These are phyloP conservation scores for Urocitellus parryii DNA, from an alignment of 2,113 vertebrate species.

Conservation along the genomic window DNA sequence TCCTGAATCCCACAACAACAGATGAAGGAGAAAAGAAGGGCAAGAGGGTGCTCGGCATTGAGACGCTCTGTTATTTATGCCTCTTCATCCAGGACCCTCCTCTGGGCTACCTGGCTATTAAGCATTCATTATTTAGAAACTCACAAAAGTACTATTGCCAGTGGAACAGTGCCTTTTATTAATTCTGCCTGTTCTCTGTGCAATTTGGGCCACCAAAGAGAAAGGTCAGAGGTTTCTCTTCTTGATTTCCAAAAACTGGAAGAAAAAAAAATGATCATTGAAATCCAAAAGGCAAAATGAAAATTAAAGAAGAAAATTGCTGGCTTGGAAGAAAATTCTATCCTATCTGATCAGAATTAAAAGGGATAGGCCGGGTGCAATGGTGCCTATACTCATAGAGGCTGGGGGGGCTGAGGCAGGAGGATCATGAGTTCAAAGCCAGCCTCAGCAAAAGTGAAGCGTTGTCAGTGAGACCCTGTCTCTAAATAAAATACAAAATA, in stretches of 20 bases:
- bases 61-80: background rate
- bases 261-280: background rate
- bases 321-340: conserved; percentile 10
- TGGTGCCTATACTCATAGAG: no score
- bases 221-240: background rate
- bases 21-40: background rate
- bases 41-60: background rate
- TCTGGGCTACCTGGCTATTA: conserved; percentile 16
- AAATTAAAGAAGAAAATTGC: conserved; percentile 18
- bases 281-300: conserved; percentile 5
- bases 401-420: no score
- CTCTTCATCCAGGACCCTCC: conserved; percentile 38
- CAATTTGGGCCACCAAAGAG: background rate
- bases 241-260: background rate
- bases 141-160: background rate
- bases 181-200: conserved; percentile 12
- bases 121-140: conserved; percentile 38
- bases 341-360: background rate
- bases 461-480: no score
- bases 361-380: background rate
- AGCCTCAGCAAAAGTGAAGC: no score
- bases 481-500: no score
- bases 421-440: no score
- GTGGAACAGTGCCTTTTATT: background rate
- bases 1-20: conserved; percentile 11